Evolutionary conservation across 2,113 vertebrate genomes (phyloP), one percentile per base, ranked within the genome.

Genomic region (Columba livia): DNA sequence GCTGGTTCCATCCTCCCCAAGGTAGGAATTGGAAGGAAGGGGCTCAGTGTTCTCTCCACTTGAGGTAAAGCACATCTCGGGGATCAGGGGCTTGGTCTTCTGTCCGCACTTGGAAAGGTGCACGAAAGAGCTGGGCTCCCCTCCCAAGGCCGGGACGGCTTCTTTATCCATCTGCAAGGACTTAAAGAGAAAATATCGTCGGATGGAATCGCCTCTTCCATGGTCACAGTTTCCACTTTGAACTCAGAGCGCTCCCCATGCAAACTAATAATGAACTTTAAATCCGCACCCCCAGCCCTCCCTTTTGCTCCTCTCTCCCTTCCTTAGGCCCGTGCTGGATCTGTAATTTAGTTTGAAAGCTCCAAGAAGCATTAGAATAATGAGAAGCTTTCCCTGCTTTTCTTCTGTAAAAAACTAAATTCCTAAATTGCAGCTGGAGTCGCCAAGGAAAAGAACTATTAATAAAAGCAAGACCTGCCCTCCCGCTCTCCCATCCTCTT

Each of bases 31-130:
- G 16, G 98, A 98, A 20, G 99, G 99, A 20, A 98, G 97, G 0
- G 99, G 99, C 93, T 99, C 99, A 0, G 98, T 98, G 96, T 99
- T 99, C 62, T 98, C 98, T 2, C 98, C 98, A 2, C 99, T 98
- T 1, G 98, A 98, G 14, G 99, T 99, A 96, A 99, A 99, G 97
- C 99, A 99, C 99, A 99, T 99, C 97, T 99, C 99, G 0, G 99
- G 99, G 92, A 99, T 98, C 88, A 99, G 97, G 2, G 99, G 99
- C 85, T 98, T 98, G 9, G 98, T 99, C 95, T 88, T 98, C 73
- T 97, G 98, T 62, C 99, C 98, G 0, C 98, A 98, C 25, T 64
- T 97, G 18, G 98, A 98, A 6, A 96, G 71, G 8, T 94, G 51
- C 25, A 85, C 25, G 2, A 96, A 94, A 0, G 91, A 78, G 69